These are phyloP conservation scores for Ammodramus savannarum DNA, from an alignment of 2,113 vertebrate species.

Conservation along the genomic window DNA sequence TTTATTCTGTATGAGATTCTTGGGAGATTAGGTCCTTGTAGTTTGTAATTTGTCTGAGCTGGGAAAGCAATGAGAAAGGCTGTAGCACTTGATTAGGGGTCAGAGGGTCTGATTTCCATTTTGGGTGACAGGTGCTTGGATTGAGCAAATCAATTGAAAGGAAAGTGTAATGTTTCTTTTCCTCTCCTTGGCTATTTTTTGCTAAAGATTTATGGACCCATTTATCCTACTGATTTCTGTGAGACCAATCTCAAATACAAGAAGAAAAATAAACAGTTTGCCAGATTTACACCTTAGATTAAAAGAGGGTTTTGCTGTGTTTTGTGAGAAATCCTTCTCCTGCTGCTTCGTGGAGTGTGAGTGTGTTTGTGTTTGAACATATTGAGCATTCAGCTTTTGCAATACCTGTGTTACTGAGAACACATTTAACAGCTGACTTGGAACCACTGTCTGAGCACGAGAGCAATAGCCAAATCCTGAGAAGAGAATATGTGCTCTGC, in stretches of 20 bases:
- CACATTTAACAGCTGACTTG: background rate
- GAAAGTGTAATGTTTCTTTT: background rate
- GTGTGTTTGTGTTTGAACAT: background rate
- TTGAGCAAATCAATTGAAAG: background rate
- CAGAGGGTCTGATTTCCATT: background rate
- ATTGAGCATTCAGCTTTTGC: background rate
- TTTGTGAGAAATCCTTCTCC: background rate
- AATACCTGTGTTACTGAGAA: background rate
- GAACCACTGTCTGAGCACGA: background rate
- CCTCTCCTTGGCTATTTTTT: background rate
- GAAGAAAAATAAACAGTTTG: background rate
- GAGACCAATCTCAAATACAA: background rate
- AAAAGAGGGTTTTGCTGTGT: background rate
- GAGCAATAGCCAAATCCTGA: background rate
- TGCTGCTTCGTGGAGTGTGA: background rate
- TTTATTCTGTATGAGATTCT: background rate
- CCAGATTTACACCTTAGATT: background rate
- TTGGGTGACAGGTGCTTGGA: background rate
- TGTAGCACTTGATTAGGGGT: background rate
- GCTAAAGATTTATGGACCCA: background rate
- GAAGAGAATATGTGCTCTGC: background rate
- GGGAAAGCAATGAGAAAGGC: background rate
- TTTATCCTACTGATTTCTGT: constrained; percentile 1
- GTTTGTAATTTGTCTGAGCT: background rate
- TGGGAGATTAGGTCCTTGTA: background rate